These are phyloP conservation scores for Cynopterus sphinx DNA, from an alignment of 2,797 vertebrate genomes.

Conservation along the genomic window DNA sequence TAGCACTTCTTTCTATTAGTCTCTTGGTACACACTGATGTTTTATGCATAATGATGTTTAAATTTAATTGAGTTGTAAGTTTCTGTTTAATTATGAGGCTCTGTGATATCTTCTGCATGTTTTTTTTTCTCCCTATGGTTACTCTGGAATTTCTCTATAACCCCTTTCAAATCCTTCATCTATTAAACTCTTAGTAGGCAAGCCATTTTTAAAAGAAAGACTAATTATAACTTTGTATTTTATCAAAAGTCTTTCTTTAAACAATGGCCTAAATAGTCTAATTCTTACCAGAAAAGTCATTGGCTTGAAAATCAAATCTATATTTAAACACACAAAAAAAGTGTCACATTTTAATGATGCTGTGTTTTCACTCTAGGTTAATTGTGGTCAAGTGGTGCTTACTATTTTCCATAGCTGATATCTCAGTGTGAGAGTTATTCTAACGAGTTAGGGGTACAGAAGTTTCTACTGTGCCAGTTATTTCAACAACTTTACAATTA, in stretches of 20 bases:
- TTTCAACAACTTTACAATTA: background rate
- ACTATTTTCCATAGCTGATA: background rate
- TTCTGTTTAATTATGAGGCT: constrained; percentile 86
- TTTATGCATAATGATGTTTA: constrained; percentile 86
- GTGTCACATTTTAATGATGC: background rate
- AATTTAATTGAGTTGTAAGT: constrained; percentile 87
- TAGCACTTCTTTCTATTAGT: constrained; percentile 80
- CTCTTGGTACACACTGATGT: constrained; percentile 81
- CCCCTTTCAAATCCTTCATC: constrained; percentile 81
- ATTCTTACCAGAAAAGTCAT: background rate
- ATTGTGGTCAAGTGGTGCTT: background rate
- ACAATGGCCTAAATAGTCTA: constrained; percentile 53
- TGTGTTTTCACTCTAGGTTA: background rate
- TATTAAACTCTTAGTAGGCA: constrained; percentile 80
- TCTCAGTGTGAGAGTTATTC: background rate
- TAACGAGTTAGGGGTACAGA: background rate
- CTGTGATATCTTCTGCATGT: constrained; percentile 84
- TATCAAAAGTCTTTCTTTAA: constrained; percentile 42
- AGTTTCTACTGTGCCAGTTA: background rate
- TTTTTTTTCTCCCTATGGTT: constrained; percentile 84
- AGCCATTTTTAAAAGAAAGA: constrained; percentile 81
- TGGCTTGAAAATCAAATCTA: constrained; percentile 58
- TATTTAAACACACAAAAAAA: background rate
- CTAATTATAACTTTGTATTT: constrained; percentile 78
- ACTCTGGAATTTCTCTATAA: constrained; percentile 80